Conservation (phyloP, 2,888 invertebrate genomes). For the Acrocyrtus sp. region DNA sequence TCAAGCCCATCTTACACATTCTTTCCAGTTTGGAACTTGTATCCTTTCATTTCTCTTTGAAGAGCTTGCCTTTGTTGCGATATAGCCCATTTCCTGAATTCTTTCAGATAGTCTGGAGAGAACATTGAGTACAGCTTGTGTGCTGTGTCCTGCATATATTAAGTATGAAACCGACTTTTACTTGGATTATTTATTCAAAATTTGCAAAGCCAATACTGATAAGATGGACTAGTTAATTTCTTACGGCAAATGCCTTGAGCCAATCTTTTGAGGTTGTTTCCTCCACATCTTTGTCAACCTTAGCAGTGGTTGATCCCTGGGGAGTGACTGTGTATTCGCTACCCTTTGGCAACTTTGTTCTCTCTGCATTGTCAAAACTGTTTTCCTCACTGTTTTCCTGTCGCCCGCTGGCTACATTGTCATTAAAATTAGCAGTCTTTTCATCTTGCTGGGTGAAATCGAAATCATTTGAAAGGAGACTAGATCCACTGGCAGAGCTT, state of each 20-base stretch:
- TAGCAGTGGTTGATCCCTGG: not conserved
- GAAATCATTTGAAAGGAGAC: slow-evolving; percentile 35
- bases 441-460: slow-evolving; percentile 6
- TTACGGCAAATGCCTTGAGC: slow-evolving; percentile 45
- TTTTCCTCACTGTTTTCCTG: not conserved
- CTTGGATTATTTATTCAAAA: not conserved
- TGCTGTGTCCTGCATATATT: slow-evolving; percentile 46
- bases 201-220: not conserved
- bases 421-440: slow-evolving; percentile 33
- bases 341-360: not conserved
- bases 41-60: slow-evolving; percentile 43
- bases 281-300: not conserved
- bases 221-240: not conserved
- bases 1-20: slow-evolving; percentile 8
- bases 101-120: slow-evolving; percentile 40
- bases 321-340: not conserved
- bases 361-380: not conserved
- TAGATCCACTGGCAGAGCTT: too few species aligned
- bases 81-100: slow-evolving; percentile 50
- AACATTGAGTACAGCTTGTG: slow-evolving; percentile 47
- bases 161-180: not conserved
- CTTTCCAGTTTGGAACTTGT: slow-evolving; percentile 36
- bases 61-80: slow-evolving; percentile 46
- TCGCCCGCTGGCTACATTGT: not conserved
- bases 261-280: slow-evolving; percentile 34